Evolutionary conservation across 2,113 vertebrate genomes (phyloP).

Genomic region (Poeciliopsis retropinna): DNA sequence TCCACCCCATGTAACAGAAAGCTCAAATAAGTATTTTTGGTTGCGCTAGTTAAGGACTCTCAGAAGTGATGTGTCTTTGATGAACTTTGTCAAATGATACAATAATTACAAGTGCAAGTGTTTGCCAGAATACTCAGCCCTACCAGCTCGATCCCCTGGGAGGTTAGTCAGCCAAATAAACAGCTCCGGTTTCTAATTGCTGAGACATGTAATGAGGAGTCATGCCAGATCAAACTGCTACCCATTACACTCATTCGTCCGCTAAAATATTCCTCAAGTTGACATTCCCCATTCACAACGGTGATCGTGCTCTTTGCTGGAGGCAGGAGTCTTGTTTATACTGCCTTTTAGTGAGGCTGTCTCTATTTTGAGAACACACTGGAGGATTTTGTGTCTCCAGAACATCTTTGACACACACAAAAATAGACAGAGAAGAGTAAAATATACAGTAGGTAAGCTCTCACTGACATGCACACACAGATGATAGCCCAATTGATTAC

Average conservation of each 20-base stretch:
- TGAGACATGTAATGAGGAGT: constrained; percentile 60
- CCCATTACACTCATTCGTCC: constrained; percentile 23
- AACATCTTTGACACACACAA: constrained; percentile 36
- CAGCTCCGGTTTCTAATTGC: constrained; percentile 69
- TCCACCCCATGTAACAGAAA: constrained; percentile 41
- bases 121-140: constrained; percentile 55
- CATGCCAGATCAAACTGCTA: constrained; percentile 30
- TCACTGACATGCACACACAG: constrained; percentile 30
- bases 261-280: constrained; percentile 67
- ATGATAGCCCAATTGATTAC: constrained; percentile 52
- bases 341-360: constrained; percentile 34
- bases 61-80: constrained; percentile 73
- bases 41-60: constrained; percentile 56
- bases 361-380: constrained; percentile 58
- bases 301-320: constrained; percentile 39
- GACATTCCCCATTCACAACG: constrained; percentile 66
- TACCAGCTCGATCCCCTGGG: constrained; percentile 40
- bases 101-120: constrained; percentile 65
- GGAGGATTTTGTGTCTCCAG: constrained; percentile 60
- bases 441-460: constrained; percentile 47
- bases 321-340: constrained; percentile 56
- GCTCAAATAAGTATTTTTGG: constrained; percentile 54
- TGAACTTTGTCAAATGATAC: constrained; percentile 70
- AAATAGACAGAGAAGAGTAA: constrained; percentile 29
- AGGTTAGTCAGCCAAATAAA: constrained; percentile 68